phyloP scores from a whole-genome alignment of 2,113 vertebrate genomes.

The Oostethus manadensis region DNA sequence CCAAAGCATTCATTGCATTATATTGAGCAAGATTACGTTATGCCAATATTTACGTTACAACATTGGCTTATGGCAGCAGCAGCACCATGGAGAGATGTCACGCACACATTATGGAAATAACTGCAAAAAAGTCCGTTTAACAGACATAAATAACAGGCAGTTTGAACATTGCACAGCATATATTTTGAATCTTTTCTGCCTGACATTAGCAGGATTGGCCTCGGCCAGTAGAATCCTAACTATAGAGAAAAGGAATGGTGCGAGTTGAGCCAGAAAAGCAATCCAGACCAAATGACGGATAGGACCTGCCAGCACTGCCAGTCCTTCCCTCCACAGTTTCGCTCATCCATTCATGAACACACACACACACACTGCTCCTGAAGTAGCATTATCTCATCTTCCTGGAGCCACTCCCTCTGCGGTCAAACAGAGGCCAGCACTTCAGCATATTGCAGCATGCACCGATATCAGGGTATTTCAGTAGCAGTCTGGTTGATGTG shows the following conservation, averaged over 20 bases:
- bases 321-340: conserved; percentile 23
- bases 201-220: conserved; percentile 23
- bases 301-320: conserved; percentile 22
- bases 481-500: neutral
- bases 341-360: conserved; percentile 7
- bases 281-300: conserved; percentile 38
- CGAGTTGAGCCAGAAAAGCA: conserved; percentile 33
- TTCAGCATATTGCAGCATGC: conserved; percentile 59
- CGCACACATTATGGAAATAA: neutral
- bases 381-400: conserved; percentile 36
- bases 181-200: conserved; percentile 20
- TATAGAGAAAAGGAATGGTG: conserved; percentile 27
- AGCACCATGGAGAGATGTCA: neutral
- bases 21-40: neutral
- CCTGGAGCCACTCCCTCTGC: conserved; percentile 59
- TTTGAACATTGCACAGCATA: neutral
- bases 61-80: neutral
- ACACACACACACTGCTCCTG: conserved; percentile 17
- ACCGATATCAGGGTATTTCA: conserved; percentile 2
- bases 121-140: neutral
- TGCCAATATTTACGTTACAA: neutral
- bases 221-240: conserved; percentile 26
- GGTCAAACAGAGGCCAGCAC: conserved; percentile 69
- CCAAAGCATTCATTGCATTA: neutral
- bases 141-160: neutral